These are phyloP conservation scores for Chascanopsetta lugubris DNA, from an alignment of 2,113 vertebrate species.

Conservation along the genomic window DNA sequence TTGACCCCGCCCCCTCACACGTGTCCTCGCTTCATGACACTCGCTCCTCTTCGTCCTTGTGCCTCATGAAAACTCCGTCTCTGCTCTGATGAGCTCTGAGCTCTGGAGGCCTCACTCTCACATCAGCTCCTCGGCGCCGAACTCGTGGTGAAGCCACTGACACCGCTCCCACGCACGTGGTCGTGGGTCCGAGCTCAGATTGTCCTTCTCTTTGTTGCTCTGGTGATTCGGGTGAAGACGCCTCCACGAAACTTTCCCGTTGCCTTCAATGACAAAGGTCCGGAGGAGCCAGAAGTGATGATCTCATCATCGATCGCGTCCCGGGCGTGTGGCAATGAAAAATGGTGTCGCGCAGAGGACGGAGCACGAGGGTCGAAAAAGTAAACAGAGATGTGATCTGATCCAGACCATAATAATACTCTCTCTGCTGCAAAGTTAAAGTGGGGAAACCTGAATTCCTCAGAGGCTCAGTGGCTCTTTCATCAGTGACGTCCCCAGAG, in stretches of 20 bases:
- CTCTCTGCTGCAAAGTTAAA: neutral
- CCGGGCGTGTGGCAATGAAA: neutral
- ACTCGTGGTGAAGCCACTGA: no score
- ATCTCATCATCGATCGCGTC: neutral
- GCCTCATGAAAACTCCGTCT: no score
- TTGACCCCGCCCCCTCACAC: no score
- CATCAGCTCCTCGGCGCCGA: no score
- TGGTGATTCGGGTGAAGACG: neutral
- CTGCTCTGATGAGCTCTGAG: no score
- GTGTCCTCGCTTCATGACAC: no score
- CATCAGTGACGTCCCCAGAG: slow-evolving; percentile 1
- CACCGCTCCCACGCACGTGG: no score
- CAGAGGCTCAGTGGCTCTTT: neutral
- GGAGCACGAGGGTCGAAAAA: neutral
- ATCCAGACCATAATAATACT: neutral
- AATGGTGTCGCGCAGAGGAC: neutral
- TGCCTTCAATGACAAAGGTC: neutral
- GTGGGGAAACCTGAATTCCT: neutral
- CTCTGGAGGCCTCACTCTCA: no score
- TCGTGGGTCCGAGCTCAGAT: no score
- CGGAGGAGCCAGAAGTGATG: neutral
- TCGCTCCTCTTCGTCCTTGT: no score
- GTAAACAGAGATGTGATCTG: neutral
- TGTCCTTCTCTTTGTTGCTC: no score
- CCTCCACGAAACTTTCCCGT: neutral